Evolutionary conservation across 2,888 invertebrate species (phyloP).

Genomic region (Mythimna impura): DNA sequence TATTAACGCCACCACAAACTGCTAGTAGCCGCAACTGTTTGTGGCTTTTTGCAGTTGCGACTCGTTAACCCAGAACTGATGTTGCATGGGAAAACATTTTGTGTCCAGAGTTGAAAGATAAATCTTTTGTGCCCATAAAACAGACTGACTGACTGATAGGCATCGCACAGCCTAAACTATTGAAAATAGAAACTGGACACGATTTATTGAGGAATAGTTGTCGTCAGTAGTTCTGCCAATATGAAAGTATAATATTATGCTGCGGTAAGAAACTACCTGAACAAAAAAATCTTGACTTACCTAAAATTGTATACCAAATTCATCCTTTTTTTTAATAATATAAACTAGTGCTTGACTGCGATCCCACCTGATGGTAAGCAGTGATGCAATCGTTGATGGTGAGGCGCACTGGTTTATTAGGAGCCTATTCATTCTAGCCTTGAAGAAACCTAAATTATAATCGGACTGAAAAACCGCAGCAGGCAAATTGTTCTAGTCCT

Average conservation of each 20-base stretch:
- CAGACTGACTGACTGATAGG: slow-evolving; percentile 23
- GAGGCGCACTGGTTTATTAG: too few relatives aligned
- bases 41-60: slow-evolving; percentile 55
- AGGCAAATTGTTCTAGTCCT: too few relatives aligned
- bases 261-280: not conserved
- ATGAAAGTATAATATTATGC: not conserved
- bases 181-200: slow-evolving; percentile 4
- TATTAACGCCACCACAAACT: slow-evolving; percentile 49
- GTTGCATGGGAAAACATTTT: slow-evolving; percentile 38
- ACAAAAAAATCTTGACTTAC: too few relatives aligned
- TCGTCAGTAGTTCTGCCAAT: not conserved
- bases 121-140: slow-evolving; percentile 43
- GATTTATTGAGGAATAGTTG: slow-evolving; percentile 11
- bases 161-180: slow-evolving; percentile 19
- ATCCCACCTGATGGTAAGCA: too few relatives aligned
- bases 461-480: too few relatives aligned
- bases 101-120: slow-evolving; percentile 28
- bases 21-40: slow-evolving; percentile 43
- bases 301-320: too few relatives aligned
- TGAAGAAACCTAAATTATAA: too few relatives aligned
- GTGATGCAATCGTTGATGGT: too few relatives aligned
- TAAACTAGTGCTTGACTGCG: too few relatives aligned
- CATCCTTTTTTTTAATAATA: too few relatives aligned
- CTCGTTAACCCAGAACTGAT: slow-evolving; percentile 57
- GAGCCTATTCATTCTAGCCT: too few relatives aligned